Evolutionary conservation across 2,797 vertebrate species (phyloP), one percentile per base, ranked within the genome.

Genomic region (Hyperoplus lanceolatus): DNA sequence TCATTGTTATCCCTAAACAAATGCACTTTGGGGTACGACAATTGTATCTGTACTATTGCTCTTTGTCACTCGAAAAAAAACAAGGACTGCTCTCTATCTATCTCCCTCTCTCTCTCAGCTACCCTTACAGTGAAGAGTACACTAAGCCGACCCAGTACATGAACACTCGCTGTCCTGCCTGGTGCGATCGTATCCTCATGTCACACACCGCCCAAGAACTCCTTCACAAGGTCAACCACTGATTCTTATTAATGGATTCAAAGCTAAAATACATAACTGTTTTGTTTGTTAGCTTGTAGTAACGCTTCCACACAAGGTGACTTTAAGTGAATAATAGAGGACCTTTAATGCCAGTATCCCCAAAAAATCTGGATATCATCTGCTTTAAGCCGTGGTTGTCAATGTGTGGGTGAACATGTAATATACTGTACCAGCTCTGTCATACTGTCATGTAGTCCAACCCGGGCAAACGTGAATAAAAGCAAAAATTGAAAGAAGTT

Each of bases 121-220:
- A 97, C 87, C 96, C 96, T 9, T 97, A 96, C 93, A 96, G 96
- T 80, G 96, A 97, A 85, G 93, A 96, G 59, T 90, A 91, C 91
- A 88, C 88, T 83, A 93, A 96, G 83, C 95, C 96, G 5, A 95
- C 93, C 2, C 94, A 95, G 90, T 97, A 96, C 91, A 95, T 96
- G 95, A 96, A 94, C 86, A 97, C 96, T 1, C 95, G 96, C 78
- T 96, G 96, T 74, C 96, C 96, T 0, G 93, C 96, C 79, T 97
- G 96, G 96, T 97, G 96, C 43, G 96, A 97, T 75, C 95, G 96
- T 0, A 92, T 97, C 86, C 92, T 97, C 69, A 95, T 96, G 94
- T 96, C 96, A 14, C 93, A 94, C 81, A 55, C 81, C 0, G 93
- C 93, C 43, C 82, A 84, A 36, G 80, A 94, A 41, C 61, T 94